Percentiles rank a stretch among this genome's conserved stretches.
phyloP scores from a whole-genome alignment of 2,797 vertebrate genomes.

The Tamandua tetradactyla region DNA sequence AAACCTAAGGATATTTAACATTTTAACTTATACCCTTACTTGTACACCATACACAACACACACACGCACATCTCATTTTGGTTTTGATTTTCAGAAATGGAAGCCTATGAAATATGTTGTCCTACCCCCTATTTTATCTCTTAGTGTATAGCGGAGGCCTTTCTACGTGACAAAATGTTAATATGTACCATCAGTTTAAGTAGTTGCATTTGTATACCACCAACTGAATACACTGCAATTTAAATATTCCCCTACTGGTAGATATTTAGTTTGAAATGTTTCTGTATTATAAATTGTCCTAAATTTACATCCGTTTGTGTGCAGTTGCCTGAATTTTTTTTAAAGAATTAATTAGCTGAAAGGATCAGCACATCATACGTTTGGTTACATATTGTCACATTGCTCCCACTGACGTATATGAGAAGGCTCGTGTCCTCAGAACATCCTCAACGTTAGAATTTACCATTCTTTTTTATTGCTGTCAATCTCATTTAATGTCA shows the following conservation, averaged over 20 bases:
- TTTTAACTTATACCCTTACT: neutral
- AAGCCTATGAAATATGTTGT: neutral
- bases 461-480: neutral
- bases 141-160: neutral
- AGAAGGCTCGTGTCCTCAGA: neutral
- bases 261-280: neutral
- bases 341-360: neutral
- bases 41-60: neutral
- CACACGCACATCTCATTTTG: neutral
- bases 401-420: neutral
- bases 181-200: slow-evolving; percentile 9
- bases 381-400: neutral
- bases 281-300: neutral
- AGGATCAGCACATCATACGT: neutral
- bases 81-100: slow-evolving; percentile 41
- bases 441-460: neutral
- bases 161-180: neutral
- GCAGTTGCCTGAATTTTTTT: neutral
- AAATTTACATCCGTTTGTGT: neutral
- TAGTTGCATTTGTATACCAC: neutral
- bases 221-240: neutral
- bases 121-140: neutral
- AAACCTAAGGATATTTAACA: neutral
- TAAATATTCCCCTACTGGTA: neutral
- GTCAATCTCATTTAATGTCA: slow-evolving; percentile 10